A percentile compares a stretch with the other conserved stretches of the same genome.
These are phyloP conservation scores for Scaptodrosophila latifasciaeformis DNA, from an alignment of 2,888 invertebrate genomes.

Conservation along the genomic window DNA sequence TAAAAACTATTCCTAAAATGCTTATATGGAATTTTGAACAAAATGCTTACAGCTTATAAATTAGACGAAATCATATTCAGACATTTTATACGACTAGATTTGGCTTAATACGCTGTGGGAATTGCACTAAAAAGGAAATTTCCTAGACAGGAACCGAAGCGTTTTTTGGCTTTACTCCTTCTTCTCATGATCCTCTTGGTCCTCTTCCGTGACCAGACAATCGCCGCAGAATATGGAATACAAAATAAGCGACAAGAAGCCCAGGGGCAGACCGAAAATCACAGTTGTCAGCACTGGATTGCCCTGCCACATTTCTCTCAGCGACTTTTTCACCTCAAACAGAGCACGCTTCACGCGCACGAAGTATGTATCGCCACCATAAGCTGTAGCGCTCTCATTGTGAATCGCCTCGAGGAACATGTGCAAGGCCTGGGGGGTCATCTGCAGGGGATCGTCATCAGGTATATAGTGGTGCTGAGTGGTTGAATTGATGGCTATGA, in stretches of 20 bases:
- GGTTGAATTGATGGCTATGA: constrained; percentile 93
- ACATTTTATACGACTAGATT: constrained; percentile 54
- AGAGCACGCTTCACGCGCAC: constrained; percentile 86
- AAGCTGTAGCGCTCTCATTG: constrained; percentile 86
- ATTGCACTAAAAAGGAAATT: constrained; percentile 42
- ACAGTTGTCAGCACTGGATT: constrained; percentile 95
- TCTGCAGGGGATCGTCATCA: constrained; percentile 86
- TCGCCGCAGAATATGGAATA: constrained; percentile 98
- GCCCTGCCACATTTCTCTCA: constrained; percentile 91
- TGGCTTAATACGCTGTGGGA: constrained; percentile 43
- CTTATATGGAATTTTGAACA: background rate
- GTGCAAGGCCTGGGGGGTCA: constrained; percentile 81
- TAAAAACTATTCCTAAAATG: constrained; percentile 1
- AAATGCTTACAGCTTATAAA: constrained; percentile 14
- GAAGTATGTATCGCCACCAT: constrained; percentile 88
- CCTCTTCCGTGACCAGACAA: constrained; percentile 92
- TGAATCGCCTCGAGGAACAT: constrained; percentile 77
- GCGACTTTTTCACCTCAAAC: constrained; percentile 87
- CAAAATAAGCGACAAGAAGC: constrained; percentile 94
- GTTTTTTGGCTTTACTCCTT: constrained; percentile 71
- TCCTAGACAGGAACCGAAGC: background rate
- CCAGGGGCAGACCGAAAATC: constrained; percentile 94
- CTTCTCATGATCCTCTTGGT: constrained; percentile 77
- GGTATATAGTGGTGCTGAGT: constrained; percentile 95
- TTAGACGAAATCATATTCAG: background rate